These are phyloP conservation scores for Pheosia gnoma DNA, from an alignment of 2,888 invertebrate genomes.

Conservation along the genomic window DNA sequence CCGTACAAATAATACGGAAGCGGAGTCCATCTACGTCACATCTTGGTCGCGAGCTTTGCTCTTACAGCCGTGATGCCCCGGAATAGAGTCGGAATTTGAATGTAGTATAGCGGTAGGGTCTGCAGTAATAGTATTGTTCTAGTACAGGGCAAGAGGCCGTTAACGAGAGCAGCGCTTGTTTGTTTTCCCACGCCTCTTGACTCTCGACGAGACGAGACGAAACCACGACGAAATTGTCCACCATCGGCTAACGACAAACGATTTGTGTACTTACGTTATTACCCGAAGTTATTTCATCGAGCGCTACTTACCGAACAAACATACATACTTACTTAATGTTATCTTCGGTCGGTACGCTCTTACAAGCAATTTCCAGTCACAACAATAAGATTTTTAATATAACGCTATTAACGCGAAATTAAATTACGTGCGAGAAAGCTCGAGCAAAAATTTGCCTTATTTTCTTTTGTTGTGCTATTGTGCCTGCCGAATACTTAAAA, in stretches of 20 bases:
- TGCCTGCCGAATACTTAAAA: constrained; percentile 19
- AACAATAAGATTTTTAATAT: constrained; percentile 26
- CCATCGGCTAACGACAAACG: constrained; percentile 43
- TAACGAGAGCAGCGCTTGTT: constrained; percentile 70
- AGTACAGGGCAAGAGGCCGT: constrained; percentile 60
- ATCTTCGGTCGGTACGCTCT: constrained; percentile 9
- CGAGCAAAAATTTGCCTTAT: constrained; percentile 24
- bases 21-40: constrained; percentile 15
- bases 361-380: constrained; percentile 11
- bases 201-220: constrained; percentile 52
- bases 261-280: constrained; percentile 47
- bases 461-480: constrained; percentile 24
- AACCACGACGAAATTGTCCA: constrained; percentile 53
- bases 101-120: constrained; percentile 44
- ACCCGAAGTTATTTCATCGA: constrained; percentile 10
- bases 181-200: constrained; percentile 75
- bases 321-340: neutral
- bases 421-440: constrained; percentile 18
- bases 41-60: constrained; percentile 3
- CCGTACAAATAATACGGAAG: constrained; percentile 47
- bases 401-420: constrained; percentile 17
- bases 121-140: constrained; percentile 49
- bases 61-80: neutral
- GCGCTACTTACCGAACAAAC: constrained; percentile 1
- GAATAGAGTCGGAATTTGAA: constrained; percentile 38